Percentiles rank a stretch among this genome's conserved stretches.
Evolutionary conservation across 1,140 invertebrate species (phyloP).

Genomic region (Dreissena polymorpha): DNA sequence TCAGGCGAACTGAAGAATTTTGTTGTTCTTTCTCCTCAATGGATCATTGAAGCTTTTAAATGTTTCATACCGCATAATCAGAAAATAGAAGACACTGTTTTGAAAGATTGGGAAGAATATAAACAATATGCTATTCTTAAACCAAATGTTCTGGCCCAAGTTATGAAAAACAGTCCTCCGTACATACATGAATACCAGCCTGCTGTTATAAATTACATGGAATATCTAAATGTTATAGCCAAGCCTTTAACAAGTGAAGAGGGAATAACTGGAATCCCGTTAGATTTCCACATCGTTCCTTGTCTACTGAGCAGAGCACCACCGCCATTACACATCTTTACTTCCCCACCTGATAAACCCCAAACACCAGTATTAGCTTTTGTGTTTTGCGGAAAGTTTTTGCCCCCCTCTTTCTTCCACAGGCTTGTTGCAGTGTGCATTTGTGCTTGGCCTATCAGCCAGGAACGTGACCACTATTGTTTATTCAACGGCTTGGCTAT

Average conservation of each 20-base stretch:
- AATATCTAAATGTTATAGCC: conserved; percentile 33
- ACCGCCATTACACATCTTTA: background rate
- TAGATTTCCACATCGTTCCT: conserved; percentile 34
- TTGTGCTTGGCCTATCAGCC: background rate
- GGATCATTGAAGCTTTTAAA: conserved; percentile 45
- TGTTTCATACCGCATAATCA: conserved; percentile 38
- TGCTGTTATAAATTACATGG: conserved; percentile 34
- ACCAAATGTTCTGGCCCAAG: conserved; percentile 17
- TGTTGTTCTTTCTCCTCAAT: conserved; percentile 31
- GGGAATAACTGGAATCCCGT: background rate
- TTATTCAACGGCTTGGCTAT: conserved; percentile 29
- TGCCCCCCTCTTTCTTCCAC: conserved; percentile 42
- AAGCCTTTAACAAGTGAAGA: conserved; percentile 1
- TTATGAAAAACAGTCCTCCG: conserved; percentile 16
- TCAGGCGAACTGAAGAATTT: conserved; percentile 8
- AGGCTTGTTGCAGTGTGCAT: conserved; percentile 26
- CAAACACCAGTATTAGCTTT: conserved; percentile 8
- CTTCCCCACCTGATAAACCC: background rate
- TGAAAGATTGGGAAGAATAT: conserved; percentile 17
- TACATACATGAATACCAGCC: background rate
- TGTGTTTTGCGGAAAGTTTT: conserved; percentile 10
- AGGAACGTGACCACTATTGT: background rate
- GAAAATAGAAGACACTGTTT: background rate
- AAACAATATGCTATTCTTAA: conserved; percentile 13
- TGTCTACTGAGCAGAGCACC: background rate